Evolutionary conservation across 2,888 invertebrate species (phyloP).

Genomic region (Xestia rhomboidea): DNA sequence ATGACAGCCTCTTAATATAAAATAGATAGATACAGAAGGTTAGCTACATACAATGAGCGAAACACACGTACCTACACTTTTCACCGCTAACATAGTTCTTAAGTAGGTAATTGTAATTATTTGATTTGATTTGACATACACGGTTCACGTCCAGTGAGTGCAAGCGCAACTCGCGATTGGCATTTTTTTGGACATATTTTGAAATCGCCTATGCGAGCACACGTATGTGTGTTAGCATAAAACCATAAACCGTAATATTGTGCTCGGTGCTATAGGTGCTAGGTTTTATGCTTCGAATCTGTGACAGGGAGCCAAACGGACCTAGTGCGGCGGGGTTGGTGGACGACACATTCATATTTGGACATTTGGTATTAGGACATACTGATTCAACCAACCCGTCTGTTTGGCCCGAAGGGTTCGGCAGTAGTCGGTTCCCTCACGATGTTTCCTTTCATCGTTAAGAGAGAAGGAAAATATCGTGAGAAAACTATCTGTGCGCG

Average conservation of each 20-base stretch:
- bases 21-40: constrained; percentile 9
- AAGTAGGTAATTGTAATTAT: too few relatives aligned
- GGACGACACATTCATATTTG: not conserved
- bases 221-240: too few relatives aligned
- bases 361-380: too few relatives aligned
- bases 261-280: not conserved
- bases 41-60: not conserved
- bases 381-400: not conserved
- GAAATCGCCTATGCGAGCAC: not conserved
- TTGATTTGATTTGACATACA: too few relatives aligned
- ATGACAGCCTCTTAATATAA: constrained; percentile 18
- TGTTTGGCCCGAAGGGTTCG: not conserved
- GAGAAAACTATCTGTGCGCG: too few relatives aligned
- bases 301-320: not conserved
- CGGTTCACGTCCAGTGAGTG: too few relatives aligned
- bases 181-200: not conserved
- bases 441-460: not conserved
- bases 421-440: not conserved
- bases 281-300: too few relatives aligned
- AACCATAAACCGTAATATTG: too few relatives aligned
- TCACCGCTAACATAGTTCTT: too few relatives aligned
- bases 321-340: too few relatives aligned
- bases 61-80: not conserved
- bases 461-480: not conserved
- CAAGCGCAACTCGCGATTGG: too few relatives aligned